Conservation (phyloP, 2,888 invertebrate genomes). For the Nymphalis c-album region DNA sequence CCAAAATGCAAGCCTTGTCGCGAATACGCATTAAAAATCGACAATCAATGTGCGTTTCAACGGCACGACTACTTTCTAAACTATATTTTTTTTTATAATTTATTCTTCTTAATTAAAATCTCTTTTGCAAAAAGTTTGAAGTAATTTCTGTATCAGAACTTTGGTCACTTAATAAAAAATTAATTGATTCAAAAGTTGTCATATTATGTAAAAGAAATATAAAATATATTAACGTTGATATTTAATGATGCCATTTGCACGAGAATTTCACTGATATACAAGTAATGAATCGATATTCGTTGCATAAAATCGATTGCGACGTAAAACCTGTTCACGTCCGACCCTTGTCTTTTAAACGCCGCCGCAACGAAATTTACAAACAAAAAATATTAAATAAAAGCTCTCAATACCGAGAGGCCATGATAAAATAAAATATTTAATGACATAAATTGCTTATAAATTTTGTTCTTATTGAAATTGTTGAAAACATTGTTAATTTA, state of each 20-base stretch:
- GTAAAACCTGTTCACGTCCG: slow-evolving; percentile 56
- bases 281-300: slow-evolving; percentile 61
- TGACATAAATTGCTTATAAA: slow-evolving; percentile 17
- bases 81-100: slow-evolving; percentile 1
- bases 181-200: neutral
- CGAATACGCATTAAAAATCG: slow-evolving; percentile 55
- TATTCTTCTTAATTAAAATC: slow-evolving; percentile 4
- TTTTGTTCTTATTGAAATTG: slow-evolving; percentile 6
- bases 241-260: slow-evolving; percentile 51
- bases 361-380: slow-evolving; percentile 40
- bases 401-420: slow-evolving; percentile 44
- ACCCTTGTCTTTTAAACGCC: slow-evolving; percentile 63
- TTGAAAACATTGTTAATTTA: neutral
- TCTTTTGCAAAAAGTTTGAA: neutral
- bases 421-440: slow-evolving; percentile 33
- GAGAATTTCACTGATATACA: slow-evolving; percentile 54
- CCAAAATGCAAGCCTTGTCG: slow-evolving; percentile 65
- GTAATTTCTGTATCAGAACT: neutral
- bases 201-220: slow-evolving; percentile 19
- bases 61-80: slow-evolving; percentile 40
- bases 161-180: neutral
- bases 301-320: slow-evolving; percentile 67
- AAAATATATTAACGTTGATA: slow-evolving; percentile 36
- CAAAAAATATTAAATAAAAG: slow-evolving; percentile 42
- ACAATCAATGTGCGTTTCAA: slow-evolving; percentile 45